Evolutionary conservation across 1,140 invertebrate genomes (phyloP), one percentile per base, ranked within the genome.

Genomic region (Phenacoccus solenopsis): DNA sequence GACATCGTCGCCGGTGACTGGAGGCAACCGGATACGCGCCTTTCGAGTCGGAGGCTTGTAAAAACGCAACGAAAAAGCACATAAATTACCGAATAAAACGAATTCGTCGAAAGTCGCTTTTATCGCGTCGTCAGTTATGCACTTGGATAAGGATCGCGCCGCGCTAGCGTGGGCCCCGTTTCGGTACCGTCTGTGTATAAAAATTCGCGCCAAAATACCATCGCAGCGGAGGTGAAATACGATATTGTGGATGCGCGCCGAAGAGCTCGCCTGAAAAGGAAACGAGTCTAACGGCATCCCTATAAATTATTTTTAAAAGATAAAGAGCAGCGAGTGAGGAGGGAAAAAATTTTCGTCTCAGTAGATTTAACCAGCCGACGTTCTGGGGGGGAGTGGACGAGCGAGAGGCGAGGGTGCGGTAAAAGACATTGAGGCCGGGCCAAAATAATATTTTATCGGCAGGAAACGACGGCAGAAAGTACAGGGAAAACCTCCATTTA

Each of bases 361-460:
- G 38, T 49, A 49, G 38, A 49, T 49, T 49, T 49, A 49, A 49
- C 38, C n/a, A n/a, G n/a, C n/a, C n/a, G n/a, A n/a, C n/a, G n/a
- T n/a, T n/a, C n/a, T n/a, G n/a, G n/a, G n/a, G n/a, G n/a, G n/a
- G n/a, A n/a, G n/a, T n/a, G n/a, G n/a, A n/a, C n/a, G n/a, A n/a
- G n/a, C n/a, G n/a, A n/a, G n/a, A n/a, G 38, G 38, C 38, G 38
- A 49, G 38, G 20, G 20, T n/a, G 38, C 20, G 38, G 38, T 49
- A 49, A n/a, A 49, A 49, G 20, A 49, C 38, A 49, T 49, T 49
- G 38, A 49, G 38, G 38, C 38, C 20, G 38, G 38, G 38, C 38
- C 38, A 49, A 49, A 49, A 49, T 49, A 49, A 49, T 49, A 49
- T 49, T 49, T 49, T 49, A 49, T 49, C 38, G 38, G 38, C 38